Base-by-base conservation (phyloP, 2,888 invertebrate species). In the Chydorus sphaericus region DNA sequence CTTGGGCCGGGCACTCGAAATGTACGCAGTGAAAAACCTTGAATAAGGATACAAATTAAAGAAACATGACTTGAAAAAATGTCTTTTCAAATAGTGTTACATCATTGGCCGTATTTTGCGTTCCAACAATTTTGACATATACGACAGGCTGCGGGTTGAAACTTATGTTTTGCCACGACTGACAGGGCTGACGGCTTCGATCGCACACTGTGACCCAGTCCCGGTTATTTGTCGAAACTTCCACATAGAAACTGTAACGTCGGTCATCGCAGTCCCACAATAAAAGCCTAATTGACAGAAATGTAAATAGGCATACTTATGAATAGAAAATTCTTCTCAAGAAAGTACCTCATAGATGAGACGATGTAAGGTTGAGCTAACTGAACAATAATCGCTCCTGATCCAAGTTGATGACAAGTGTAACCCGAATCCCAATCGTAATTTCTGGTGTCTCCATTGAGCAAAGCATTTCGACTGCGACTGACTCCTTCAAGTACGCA, bases 401-500 rank as follows among this genome's bases (percentile, higher is more conserved):
- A 86, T 63, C 92, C 91, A 59, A 92, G 75, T 73, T 94, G 94
- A 75, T 96, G 94, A 70, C 94, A 96, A 4, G 94, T 96, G 72
- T 96, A 97, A 60, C 96, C 96, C 55, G 87, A 88, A 72, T 98
- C 97, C 96, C 96, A 97, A 75, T 97, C 94, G 71, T 97, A 98
- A 72, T 88, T 85, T 65, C 83, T 80, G 55, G 81, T 88, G 70
- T 97, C 92, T 14, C 97, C 97, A 76, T 98, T 96, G 58, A 98
- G 77, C 11, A 98, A 77, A 1, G 93, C 89, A 75, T 98, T 94
- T 62, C 96, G 79, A 49, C 86, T 85, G 11, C 97, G 84, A 66
- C 81, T 80, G 8, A 98, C 97, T 57, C 98, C 98, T 74, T 98
- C 97, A 44, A 91, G 85, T 58, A 98, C 97, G 63, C 83, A 82